Percentiles rank a stretch among this genome's conserved stretches.
Evolutionary conservation across 2,113 vertebrate species (phyloP).

Genomic region (Lanius ludovicianus): DNA sequence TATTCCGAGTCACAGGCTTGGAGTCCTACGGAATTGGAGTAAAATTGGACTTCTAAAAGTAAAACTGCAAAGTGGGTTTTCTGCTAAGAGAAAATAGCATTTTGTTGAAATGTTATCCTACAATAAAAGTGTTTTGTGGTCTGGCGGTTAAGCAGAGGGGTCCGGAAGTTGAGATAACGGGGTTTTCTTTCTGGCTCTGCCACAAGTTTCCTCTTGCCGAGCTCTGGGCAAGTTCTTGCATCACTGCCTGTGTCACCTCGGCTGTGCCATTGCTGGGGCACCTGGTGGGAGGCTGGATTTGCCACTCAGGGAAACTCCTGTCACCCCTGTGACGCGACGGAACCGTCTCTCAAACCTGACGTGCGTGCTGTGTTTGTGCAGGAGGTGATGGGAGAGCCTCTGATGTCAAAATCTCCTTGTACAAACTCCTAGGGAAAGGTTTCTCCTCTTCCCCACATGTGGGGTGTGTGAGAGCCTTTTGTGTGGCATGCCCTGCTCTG

Average conservation of each 20-base stretch:
- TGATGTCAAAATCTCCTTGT: not conserved
- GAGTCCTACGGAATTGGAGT: not conserved
- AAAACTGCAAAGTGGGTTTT: constrained; percentile 33
- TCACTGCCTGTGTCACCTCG: not conserved
- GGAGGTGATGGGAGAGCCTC: not conserved
- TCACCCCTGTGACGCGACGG: rapidly evolving
- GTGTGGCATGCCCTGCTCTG: rapidly evolving
- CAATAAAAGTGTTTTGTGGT: constrained; percentile 58
- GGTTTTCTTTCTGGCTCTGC: constrained; percentile 39
- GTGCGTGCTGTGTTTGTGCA: rapidly evolving
- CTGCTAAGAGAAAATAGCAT: constrained; percentile 25
- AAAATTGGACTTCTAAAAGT: constrained; percentile 22
- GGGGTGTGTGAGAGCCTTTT: not conserved
- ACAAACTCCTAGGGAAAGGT: rapidly evolving
- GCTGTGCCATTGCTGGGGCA: not conserved
- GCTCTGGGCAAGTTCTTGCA: not conserved
- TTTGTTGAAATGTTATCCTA: constrained; percentile 41
- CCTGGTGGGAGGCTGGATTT: not conserved
- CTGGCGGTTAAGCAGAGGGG: constrained; percentile 53
- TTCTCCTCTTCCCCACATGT: too few relatives aligned
- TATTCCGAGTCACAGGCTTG: not conserved
- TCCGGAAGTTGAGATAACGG: constrained; percentile 52
- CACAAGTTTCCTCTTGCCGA: constrained; percentile 33
- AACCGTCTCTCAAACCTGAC: rapidly evolving
- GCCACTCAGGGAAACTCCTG: rapidly evolving